Base-by-base conservation (phyloP, 2,888 invertebrate species). In the Hemithea aestivaria region DNA sequence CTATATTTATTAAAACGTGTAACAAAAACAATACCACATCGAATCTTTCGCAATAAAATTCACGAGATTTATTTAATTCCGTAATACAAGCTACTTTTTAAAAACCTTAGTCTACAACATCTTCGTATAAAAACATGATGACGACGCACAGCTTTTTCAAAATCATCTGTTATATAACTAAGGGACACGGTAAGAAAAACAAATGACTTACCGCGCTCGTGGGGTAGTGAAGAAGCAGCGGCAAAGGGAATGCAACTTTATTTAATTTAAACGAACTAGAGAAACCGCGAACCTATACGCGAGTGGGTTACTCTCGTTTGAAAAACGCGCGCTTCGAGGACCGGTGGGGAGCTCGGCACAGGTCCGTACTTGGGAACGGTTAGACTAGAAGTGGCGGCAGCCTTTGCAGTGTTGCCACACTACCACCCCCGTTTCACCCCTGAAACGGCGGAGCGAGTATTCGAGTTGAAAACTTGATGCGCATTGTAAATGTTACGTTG, bases 131-230 rank as follows among this genome's bases (percentile, higher is more conserved):
- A n/a, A n/a, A n/a, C n/a, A 16, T 16, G 5, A 4, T 5, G 5
- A 16, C 16, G 5, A 5, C 16, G 16, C 16, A 16, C 16, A 16
- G 16, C 16, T 16, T 16, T n/a, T n/a, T n/a, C n/a, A 16, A 16
- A 16, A 16, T 16, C 5, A 16, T 16, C 16, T 5, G 64, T 75
- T 72, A 73, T 70, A 70, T 73, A 75, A 76, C 16, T 45, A 57
- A 58, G 56, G 41, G 45, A 35, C 35, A 54, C 48, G 26, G 41
- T 62, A 57, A 53, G 43, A 60, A 66, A 70, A 72, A 67, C 56
- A 70, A 67, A 60, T 58, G 42, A 55, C 82, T 82, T 74, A 82
- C 82, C 81, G 65, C 62, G 57, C 71, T 55, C 51, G 64, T 42
- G 41, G 66, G 45, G 62, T 62, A 61, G 67, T 58, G 51, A 58